These are phyloP conservation scores for Liparis tanakae DNA, from an alignment of 2,797 vertebrate species.

Conservation along the genomic window DNA sequence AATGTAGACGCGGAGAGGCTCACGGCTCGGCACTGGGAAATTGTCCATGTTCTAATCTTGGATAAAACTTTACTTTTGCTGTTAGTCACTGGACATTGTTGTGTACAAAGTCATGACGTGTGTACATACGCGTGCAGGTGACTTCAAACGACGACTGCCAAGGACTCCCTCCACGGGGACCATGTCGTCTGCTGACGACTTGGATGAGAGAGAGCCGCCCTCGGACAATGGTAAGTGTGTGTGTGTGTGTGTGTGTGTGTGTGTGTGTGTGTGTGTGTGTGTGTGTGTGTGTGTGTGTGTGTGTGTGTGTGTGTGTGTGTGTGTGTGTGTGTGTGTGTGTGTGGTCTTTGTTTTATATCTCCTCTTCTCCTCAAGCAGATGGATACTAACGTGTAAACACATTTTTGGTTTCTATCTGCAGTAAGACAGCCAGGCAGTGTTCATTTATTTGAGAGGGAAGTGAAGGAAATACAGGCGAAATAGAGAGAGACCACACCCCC, in stretches of 20 bases:
- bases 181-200: constrained; percentile 98
- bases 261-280: constrained; percentile 11
- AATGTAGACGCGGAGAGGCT: not conserved
- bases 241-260: constrained; percentile 17
- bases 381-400: constrained; percentile 59
- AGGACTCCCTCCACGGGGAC: constrained; percentile 98
- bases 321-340: constrained; percentile 16
- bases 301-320: constrained; percentile 25
- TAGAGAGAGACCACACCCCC: not conserved
- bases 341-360: not conserved
- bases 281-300: constrained; percentile 8
- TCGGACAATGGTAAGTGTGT: constrained; percentile 90
- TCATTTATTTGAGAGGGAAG: constrained; percentile 22
- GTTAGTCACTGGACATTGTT: not conserved
- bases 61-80: not conserved
- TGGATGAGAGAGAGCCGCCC: constrained; percentile 95
- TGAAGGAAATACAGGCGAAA: constrained; percentile 12
- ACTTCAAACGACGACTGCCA: constrained; percentile 95
- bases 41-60: not conserved
- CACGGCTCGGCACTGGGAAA: not conserved
- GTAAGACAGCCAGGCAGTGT: constrained; percentile 9
- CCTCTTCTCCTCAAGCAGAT: constrained; percentile 80
- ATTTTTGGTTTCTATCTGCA: constrained; percentile 26
- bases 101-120: not conserved
- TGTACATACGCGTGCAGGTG: constrained; percentile 79